These are phyloP conservation scores for Falcunculus frontatus DNA, from an alignment of 2,113 vertebrate species.

Conservation along the genomic window DNA sequence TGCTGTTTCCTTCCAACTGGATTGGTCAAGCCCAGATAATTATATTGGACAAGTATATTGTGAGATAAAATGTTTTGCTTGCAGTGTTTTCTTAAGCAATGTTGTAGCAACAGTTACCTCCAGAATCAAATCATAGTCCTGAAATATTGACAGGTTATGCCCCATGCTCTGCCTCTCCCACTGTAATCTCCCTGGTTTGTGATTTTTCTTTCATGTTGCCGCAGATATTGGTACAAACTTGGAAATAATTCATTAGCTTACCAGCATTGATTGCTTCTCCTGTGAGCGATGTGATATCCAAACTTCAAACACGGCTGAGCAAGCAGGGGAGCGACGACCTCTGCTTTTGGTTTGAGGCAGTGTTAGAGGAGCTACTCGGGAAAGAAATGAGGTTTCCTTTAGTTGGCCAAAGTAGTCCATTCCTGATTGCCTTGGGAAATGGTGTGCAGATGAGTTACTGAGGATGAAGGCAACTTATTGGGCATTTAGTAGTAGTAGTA, in stretches of 20 bases:
- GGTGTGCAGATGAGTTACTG: neutral
- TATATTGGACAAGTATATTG: neutral
- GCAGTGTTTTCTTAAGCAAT: constrained; percentile 19
- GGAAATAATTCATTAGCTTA: constrained; percentile 80
- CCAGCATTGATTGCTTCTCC: constrained; percentile 68
- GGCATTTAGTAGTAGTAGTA: neutral
- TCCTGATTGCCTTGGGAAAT: neutral
- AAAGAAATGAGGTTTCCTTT: neutral
- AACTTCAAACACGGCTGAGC: constrained; percentile 51
- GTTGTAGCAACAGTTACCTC: neutral
- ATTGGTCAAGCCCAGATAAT: constrained; percentile 32
- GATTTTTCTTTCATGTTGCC: constrained; percentile 77
- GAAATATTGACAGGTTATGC: neutral
- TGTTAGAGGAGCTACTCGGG: neutral
- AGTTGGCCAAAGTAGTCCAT: neutral
- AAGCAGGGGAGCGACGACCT: neutral
- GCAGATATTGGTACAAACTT: constrained; percentile 62
- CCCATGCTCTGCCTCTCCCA: constrained; percentile 3
- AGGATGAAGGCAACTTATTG: neutral
- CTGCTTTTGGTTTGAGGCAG: neutral
- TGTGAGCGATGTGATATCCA: constrained; percentile 1
- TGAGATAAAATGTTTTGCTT: constrained; percentile 20
- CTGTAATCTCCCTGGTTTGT: constrained; percentile 63
- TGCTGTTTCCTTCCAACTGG: neutral
- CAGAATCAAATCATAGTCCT: constrained; percentile 19